Conservation (phyloP, 1,140 invertebrate species). For the Meloidogyne chitwoodi region DNA sequence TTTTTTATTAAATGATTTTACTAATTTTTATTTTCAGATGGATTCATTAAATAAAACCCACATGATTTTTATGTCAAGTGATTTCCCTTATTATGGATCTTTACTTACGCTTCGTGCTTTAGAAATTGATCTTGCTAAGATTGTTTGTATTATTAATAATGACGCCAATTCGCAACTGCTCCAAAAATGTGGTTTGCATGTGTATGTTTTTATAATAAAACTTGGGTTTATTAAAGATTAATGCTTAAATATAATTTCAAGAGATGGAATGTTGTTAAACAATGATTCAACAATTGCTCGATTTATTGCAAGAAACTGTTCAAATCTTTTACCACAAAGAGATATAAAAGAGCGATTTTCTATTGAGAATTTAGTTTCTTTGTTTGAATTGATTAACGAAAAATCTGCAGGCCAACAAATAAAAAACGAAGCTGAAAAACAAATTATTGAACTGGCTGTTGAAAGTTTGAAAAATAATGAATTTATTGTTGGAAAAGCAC, state of each 20-base stretch:
- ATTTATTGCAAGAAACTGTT: neutral
- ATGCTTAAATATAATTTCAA: neutral
- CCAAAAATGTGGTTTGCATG: neutral
- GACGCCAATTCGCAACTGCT: neutral
- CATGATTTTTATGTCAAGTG: neutral
- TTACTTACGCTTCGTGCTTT: neutral
- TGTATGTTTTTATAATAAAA: neutral
- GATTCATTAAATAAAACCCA: neutral
- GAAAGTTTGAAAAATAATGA: neutral
- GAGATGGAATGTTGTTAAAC: neutral
- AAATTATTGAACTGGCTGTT: neutral
- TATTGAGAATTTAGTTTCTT: neutral
- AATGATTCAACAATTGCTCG: neutral
- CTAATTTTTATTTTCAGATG: neutral
- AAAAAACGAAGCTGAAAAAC: neutral
- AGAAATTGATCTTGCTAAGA: neutral
- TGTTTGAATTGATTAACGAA: neutral
- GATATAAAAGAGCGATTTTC: neutral
- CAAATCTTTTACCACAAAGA: neutral
- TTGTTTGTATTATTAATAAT: neutral
- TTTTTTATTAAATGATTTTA: neutral
- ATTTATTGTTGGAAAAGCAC: neutral
- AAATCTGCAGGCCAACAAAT: neutral
- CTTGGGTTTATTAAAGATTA: no score
- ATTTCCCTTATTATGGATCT: neutral